phyloP scores from a whole-genome alignment of 2,888 invertebrate genomes.

The Operophtera brumata region DNA sequence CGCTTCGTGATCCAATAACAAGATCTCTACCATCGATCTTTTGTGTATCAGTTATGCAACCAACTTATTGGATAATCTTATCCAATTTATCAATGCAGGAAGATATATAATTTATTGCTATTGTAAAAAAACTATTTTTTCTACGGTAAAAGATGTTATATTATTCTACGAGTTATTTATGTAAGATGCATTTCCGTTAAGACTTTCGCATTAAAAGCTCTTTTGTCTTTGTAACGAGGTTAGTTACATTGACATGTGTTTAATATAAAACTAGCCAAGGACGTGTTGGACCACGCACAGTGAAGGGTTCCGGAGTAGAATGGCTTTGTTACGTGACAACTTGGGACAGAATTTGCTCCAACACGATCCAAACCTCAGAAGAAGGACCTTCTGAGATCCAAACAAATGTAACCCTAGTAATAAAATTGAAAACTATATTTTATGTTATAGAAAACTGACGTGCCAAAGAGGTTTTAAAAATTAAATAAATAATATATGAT shows the following conservation, averaged over 20 bases:
- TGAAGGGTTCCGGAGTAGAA: no score
- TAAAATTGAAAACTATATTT: no score
- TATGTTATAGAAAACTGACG: no score
- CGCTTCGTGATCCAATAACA: constrained; percentile 29
- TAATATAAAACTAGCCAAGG: background rate
- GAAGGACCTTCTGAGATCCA: no score
- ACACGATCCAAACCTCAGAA: no score
- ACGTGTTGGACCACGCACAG: no score
- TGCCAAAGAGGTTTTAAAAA: no score
- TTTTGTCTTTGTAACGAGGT: background rate
- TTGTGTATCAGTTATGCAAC: constrained; percentile 27
- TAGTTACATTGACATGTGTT: background rate
- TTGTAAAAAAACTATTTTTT: background rate
- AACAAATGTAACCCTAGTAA: no score
- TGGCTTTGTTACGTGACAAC: no score
- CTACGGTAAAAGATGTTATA: background rate
- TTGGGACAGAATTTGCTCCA: no score
- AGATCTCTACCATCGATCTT: constrained; percentile 26
- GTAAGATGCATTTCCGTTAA: constrained; percentile 1
- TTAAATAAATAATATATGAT: no score
- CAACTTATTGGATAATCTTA: constrained; percentile 28
- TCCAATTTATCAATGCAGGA: constrained; percentile 28
- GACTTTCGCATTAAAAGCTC: constrained; percentile 3
- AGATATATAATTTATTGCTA: constrained; percentile 24
- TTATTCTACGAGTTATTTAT: background rate